Base-by-base conservation (phyloP, 1,140 invertebrate genomes). In the Drosophila ercepeae region DNA sequence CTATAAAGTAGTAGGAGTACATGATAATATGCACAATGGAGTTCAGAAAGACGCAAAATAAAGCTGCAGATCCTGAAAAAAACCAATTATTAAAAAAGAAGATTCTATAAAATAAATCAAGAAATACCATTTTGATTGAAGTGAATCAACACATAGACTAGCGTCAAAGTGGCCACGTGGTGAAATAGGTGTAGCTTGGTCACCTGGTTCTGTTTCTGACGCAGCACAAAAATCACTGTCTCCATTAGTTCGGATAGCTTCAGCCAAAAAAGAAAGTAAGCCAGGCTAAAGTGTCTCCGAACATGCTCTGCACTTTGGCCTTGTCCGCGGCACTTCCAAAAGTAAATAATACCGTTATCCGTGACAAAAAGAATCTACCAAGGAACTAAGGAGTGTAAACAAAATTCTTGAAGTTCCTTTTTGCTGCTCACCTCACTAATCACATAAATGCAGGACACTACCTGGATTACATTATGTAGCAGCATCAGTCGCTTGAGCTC, bases 1-100 rank as follows among this genome's bases (percentile, higher is more conserved):
- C 93, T 0, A 97, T 91, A 61, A 96, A 93, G 83, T 98, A 98
- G 89, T 97, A 97, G 0, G 93, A 91, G 86, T 98, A 97, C 96
- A 97, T 97, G 32, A 96, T 90, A 1, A 95, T 94, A 92, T 92
- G 94, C 1, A 96, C 93, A 55, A 93, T 93, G 54, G 95, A 94
- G 89, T 99, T 99, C 60, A 98, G 94, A 3, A 96, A 83, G 2
- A 95, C 94, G 0, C 96, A 94, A 18, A 97, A 93, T 0, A 96
- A 96, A 1, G 94, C 94, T 75, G 97, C 95, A 11, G 95, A 95
- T 74, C 96, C 96, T 93, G 91, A 4, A 39, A 39, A 13, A 8
- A n/a, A 32, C 29, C 11, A 2, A 1, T 9, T 9, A 9, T 32
- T 32, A n/a, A n/a, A 11, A 32, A n/a, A 8, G 5, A 19, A 13